Conservation (phyloP, 2,113 vertebrate species). For the Hucho hucho region DNA sequence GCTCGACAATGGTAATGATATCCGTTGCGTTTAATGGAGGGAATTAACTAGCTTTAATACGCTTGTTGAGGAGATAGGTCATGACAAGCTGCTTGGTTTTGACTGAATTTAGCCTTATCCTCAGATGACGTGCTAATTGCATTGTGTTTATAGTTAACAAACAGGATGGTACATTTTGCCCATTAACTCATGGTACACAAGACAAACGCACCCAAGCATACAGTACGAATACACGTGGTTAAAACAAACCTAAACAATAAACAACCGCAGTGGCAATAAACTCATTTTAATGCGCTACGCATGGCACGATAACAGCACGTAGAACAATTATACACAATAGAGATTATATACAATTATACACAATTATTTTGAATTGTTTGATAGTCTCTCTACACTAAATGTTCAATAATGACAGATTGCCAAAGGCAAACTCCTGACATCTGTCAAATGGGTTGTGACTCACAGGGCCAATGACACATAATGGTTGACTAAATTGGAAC, state of each 20-base stretch:
- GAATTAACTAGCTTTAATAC: slow-evolving; percentile 32
- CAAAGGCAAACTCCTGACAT: slow-evolving; percentile 4
- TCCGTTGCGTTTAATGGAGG: slow-evolving; percentile 9
- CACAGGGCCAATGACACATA: neutral
- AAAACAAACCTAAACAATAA: slow-evolving; percentile 52
- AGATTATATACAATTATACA: slow-evolving; percentile 49
- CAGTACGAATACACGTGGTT: slow-evolving; percentile 2
- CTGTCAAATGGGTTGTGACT: slow-evolving; percentile 24
- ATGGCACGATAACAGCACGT: slow-evolving; percentile 12
- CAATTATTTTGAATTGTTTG: slow-evolving; percentile 37
- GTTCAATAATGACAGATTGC: slow-evolving; percentile 36
- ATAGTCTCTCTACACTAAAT: slow-evolving; percentile 11
- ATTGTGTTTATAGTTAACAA: slow-evolving; percentile 48
- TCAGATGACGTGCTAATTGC: slow-evolving; percentile 25
- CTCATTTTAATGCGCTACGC: slow-evolving; percentile 17
- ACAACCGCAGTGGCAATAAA: slow-evolving; percentile 26
- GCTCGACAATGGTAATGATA: slow-evolving; percentile 18
- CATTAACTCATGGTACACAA: slow-evolving; percentile 37
- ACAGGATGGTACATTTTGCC: slow-evolving; percentile 25
- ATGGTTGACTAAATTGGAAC: neutral
- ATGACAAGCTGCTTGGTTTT: slow-evolving; percentile 1
- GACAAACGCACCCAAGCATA: slow-evolving; percentile 29
- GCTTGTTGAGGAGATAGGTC: slow-evolving; percentile 27
- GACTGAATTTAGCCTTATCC: slow-evolving; percentile 21
- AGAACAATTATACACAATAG: slow-evolving; percentile 44